Conservation (phyloP, 2,888 invertebrate genomes). For the Diarsia rubi region DNA sequence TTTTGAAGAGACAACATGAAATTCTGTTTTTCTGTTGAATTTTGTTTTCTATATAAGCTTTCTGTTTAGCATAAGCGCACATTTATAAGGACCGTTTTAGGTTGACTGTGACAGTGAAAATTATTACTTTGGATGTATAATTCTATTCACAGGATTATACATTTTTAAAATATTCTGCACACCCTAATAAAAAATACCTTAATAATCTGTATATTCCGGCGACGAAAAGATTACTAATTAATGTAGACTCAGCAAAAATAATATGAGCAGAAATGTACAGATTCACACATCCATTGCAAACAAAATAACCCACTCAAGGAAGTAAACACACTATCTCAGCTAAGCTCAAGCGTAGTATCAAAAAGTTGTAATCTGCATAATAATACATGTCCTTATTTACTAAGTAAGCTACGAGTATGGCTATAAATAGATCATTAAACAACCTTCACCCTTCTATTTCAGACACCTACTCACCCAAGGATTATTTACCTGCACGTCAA, state of each 20-base stretch:
- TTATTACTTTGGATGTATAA: no score
- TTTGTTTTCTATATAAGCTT: no score
- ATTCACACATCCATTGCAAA: background rate
- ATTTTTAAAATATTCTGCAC: no score
- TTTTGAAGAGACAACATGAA: no score
- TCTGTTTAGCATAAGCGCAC: no score
- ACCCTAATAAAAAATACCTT: background rate
- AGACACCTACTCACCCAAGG: conserved; percentile 13
- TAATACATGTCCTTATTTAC: background rate
- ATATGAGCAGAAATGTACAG: background rate
- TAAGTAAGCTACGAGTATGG: background rate
- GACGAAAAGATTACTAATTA: no score
- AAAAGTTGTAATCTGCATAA: background rate
- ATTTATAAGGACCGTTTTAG: no score
- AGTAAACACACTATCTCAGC: background rate
- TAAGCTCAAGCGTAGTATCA: background rate
- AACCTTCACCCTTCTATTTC: conserved; percentile 32
- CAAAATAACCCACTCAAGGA: background rate
- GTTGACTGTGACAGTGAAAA: no score
- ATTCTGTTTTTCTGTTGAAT: no score
- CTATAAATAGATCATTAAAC: conserved; percentile 33
- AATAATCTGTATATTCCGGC: no score
- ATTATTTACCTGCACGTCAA: conserved; percentile 48
- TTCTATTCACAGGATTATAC: no score
- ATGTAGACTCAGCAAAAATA: background rate